Conservation (phyloP, 37 sponge, comb jelly and placozoan genomes). For the Cliona cf. orientalis region DNA sequence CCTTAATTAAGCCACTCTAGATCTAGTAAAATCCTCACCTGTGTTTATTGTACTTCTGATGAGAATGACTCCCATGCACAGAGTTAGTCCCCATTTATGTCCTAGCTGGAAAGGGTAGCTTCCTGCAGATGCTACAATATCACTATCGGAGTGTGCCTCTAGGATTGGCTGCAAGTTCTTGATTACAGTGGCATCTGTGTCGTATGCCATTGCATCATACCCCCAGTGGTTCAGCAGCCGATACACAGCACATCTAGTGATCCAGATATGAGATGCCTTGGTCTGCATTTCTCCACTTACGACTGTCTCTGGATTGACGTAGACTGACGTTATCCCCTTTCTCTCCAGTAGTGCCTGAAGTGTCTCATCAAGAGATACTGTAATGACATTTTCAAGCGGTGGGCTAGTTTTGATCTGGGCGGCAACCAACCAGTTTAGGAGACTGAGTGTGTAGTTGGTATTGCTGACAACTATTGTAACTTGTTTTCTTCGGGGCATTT, state of each 20-base stretch:
- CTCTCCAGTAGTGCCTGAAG: slow-evolving; percentile 5
- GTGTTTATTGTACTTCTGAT: slow-evolving; percentile 32
- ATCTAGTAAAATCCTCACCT: too few relatives aligned
- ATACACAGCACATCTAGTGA: slow-evolving; percentile 12
- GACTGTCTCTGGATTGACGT: slow-evolving; percentile 9
- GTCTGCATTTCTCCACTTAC: not conserved
- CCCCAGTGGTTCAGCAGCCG: slow-evolving; percentile 57
- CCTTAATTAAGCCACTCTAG: too few relatives aligned
- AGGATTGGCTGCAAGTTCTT: slow-evolving; percentile 45
- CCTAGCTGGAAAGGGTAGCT: slow-evolving; percentile 39
- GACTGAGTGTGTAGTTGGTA: not conserved
- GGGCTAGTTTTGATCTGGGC: not conserved
- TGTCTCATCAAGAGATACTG: slow-evolving; percentile 30
- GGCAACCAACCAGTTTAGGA: slow-evolving; percentile 57
- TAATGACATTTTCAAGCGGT: slow-evolving; percentile 33
- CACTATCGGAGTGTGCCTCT: slow-evolving; percentile 12
- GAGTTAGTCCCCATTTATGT: slow-evolving; percentile 40
- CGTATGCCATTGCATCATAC: slow-evolving; percentile 44
- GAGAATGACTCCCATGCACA: slow-evolving; percentile 62
- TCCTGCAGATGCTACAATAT: slow-evolving; percentile 49
- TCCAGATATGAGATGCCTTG: slow-evolving; percentile 31
- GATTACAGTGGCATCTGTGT: slow-evolving; percentile 52
- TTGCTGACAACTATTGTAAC: slow-evolving; percentile 10
- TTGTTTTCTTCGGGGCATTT: too few relatives aligned
- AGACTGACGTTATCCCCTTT: slow-evolving; percentile 19